These are phyloP conservation scores for Centropristis striata DNA, from an alignment of 2,113 vertebrate species.

Conservation along the genomic window DNA sequence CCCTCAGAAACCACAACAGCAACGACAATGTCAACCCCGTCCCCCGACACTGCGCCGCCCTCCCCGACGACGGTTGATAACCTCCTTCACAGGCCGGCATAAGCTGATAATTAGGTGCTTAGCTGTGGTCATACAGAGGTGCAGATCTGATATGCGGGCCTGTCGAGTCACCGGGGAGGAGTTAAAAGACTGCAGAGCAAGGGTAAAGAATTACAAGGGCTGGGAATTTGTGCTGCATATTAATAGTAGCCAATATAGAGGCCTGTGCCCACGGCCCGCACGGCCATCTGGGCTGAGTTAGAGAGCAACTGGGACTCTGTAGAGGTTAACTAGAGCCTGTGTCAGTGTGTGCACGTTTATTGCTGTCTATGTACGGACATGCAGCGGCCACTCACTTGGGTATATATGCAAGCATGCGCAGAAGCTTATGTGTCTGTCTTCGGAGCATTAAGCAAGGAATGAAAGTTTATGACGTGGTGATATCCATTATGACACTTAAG, in stretches of 20 bases:
- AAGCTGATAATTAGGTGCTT: conserved; percentile 67
- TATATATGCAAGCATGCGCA: conserved; percentile 39
- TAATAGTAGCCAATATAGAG: conserved; percentile 48
- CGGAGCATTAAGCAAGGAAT: conserved; percentile 58
- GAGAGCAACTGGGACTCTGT: conserved; percentile 50
- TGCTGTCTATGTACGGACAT: not conserved
- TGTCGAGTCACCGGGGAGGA: conserved; percentile 45
- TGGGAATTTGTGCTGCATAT: conserved; percentile 60
- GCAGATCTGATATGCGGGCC: conserved; percentile 55
- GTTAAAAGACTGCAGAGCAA: conserved; percentile 53
- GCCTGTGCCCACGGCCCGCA: conserved; percentile 38
- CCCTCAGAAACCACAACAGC: conserved; percentile 37
- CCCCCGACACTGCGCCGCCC: not conserved
- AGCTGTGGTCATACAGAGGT: conserved; percentile 35
- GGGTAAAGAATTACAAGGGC: conserved; percentile 55
- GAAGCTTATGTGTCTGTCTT: conserved; percentile 32
- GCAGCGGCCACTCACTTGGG: not conserved
- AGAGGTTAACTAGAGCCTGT: conserved; percentile 55
- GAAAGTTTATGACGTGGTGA: conserved; percentile 64
- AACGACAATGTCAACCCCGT: conserved; percentile 33
- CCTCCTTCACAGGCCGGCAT: conserved; percentile 50
- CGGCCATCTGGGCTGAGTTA: conserved; percentile 60
- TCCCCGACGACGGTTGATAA: conserved; percentile 14
- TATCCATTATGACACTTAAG: conserved; percentile 68
- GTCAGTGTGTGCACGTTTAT: conserved; percentile 4